Conservation (phyloP, 2,888 invertebrate genomes). For the Morpho achilles region DNA sequence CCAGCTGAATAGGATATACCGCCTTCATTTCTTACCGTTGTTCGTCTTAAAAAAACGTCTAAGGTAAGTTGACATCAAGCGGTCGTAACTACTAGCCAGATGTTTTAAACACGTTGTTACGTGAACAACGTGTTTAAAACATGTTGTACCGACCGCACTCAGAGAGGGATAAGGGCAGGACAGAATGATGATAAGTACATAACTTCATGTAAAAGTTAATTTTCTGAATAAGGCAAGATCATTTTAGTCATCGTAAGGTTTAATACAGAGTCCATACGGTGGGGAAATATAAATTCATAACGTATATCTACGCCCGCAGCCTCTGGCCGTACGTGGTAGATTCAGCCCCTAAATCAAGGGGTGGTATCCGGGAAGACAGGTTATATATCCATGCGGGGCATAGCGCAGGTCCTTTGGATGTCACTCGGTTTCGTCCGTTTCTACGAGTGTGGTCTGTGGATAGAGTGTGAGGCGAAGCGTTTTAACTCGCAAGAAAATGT, state of each 20-base stretch:
- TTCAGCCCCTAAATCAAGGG: conserved; percentile 22
- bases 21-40: too few species aligned
- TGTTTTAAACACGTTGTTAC: too few species aligned
- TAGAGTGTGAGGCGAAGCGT: conserved; percentile 11
- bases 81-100: too few species aligned
- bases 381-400: conserved; percentile 25
- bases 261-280: background rate
- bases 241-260: background rate
- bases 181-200: too few species aligned
- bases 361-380: conserved; percentile 22
- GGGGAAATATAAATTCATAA: conserved; percentile 6
- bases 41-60: too few species aligned
- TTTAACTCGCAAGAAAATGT: background rate
- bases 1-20: too few species aligned
- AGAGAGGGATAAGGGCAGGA: too few species aligned
- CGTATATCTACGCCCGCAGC: conserved; percentile 3
- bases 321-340: conserved; percentile 12
- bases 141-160: too few species aligned
- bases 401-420: conserved; percentile 23
- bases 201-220: too few species aligned
- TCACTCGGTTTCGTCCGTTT: conserved; percentile 51
- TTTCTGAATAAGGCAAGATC: too few species aligned
- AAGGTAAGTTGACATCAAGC: too few species aligned
- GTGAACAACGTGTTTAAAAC: too few species aligned
- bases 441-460: conserved; percentile 51